Evolutionary conservation across 2,113 vertebrate species (phyloP), one percentile per base, ranked within the genome.

Genomic region (Hippocampus guttulatus): DNA sequence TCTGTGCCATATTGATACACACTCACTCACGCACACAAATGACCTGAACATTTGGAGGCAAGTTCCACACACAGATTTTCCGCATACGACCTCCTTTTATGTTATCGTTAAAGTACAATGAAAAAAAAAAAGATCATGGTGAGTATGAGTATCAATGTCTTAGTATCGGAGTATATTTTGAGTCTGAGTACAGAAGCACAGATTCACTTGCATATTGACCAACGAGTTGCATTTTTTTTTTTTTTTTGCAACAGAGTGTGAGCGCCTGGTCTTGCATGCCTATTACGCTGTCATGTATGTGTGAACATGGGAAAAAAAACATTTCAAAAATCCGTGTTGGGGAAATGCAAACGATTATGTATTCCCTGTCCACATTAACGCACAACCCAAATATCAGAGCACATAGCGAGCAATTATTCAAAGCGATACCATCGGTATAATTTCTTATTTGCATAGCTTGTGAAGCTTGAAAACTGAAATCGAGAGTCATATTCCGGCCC

Each of bases 1-100:
- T 73, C 62, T 79, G 67, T 77, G 80, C 75, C 60, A 57, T 73
- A 83, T 88, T 67, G 74, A 88, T 85, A 75, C 58, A 68, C 74
- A 75, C 75, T 62, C 61, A 47, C 70, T 27, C 49, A 52, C 20
- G 9, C 51, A 8, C 18, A 52, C 47, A 58, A 14, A 58, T 33
- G 64, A 43, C 64, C 14, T 7, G 43, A 43, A 43, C 40, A 65
- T 27, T 23, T 25, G 12, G 16, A 66, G 14, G 7, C 82, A 79
- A 69, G 69, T 79, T 78, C 68, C 62, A 70, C 67, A 76, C 74
- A 41, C 14, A 0, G 49, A 69, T 25, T 51, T n/a, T 41, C 75
- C 27, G 33, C 14, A 45, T 64, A 43, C 40, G 16, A 40, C 63
- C 33, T 40, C 71, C 76, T 69, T 71, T 77, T 25, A 68, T 54